A percentile compares a stretch with the other conserved stretches of the same genome.
Evolutionary conservation across 1,140 invertebrate species (phyloP).

Genomic region (Cyclina sinensis): DNA sequence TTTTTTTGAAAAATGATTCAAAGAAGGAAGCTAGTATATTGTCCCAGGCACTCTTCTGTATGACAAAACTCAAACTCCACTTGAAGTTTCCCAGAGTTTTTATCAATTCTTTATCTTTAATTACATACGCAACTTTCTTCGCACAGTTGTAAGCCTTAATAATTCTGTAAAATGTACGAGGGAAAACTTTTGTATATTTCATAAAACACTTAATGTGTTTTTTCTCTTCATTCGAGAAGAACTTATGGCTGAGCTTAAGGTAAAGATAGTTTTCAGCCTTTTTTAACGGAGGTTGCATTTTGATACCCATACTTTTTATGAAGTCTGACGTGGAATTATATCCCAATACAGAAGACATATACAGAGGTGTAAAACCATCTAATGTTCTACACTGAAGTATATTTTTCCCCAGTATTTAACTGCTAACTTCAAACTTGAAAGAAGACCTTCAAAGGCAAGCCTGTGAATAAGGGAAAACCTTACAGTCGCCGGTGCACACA

Average conservation of each 20-base stretch:
- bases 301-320: neutral
- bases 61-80: neutral
- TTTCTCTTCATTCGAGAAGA: neutral
- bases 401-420: constrained; percentile 7
- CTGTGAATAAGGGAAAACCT: neutral
- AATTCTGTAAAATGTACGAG: neutral
- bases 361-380: neutral
- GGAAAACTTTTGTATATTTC: neutral
- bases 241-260: neutral
- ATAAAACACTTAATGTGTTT: neutral
- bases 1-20: too few species aligned
- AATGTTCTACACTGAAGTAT: neutral
- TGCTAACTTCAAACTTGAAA: neutral
- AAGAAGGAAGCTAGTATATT: neutral
- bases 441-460: neutral
- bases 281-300: neutral
- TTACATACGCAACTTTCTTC: neutral
- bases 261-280: neutral
- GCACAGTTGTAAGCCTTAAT: constrained; percentile 8
- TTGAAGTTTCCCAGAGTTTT: neutral
- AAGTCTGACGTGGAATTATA: neutral
- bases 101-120: neutral
- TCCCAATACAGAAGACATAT: neutral
- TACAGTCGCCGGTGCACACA: neutral
- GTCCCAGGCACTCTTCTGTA: neutral